Evolutionary conservation across 2,888 invertebrate genomes (phyloP), one percentile per base, ranked within the genome.

Genomic region (Pterostichus madidus): DNA sequence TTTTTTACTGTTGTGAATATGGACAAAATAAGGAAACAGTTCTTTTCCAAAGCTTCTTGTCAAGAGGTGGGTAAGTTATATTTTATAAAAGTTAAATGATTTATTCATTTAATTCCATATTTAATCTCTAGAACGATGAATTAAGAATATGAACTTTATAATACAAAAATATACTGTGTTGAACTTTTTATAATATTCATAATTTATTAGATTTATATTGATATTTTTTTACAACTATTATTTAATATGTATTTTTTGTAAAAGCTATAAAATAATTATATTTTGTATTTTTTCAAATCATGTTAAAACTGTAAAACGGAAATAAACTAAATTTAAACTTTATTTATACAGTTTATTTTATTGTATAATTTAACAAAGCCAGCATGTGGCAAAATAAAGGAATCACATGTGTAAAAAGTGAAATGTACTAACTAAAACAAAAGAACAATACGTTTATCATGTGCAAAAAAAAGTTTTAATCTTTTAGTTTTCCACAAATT

Each of bases 1-100:
- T 39, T 46, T 39, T 32, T 53, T 53, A 53, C 61, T 64, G 35
- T 64, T 46, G 64, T 59, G 75, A 75, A 75, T 59, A 71, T 59
- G 75, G 75, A 81, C 71, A 81, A 46, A 83, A 32, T 83, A 77
- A 56, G 68, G 13, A 83, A 77, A 83, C 11, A 64, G 90, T 90
- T 93, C 89, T 90, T 94, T 88, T 91, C 92, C 89, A 91, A 92
- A 90, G 94, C 93, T 90, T 92, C 92, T 91, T 94, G 93, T 93
- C 93, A 94, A 94, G 94, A 94, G 94, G 94, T 94, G 91, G 93
- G 94, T 94, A 93, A 93, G 93, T 94, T 91, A 64, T 77, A 44
- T 52, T 79, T 82, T 84, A 52, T 75, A 75, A 5, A 15, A 46
- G 68, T 64, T 56, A 15, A 49, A 64, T 82, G 56, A 80, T 84